Percentiles rank a stretch among this genome's conserved stretches.
Conservation (phyloP, 2,888 invertebrate species). For the Tetheella fluctuosa region DNA sequence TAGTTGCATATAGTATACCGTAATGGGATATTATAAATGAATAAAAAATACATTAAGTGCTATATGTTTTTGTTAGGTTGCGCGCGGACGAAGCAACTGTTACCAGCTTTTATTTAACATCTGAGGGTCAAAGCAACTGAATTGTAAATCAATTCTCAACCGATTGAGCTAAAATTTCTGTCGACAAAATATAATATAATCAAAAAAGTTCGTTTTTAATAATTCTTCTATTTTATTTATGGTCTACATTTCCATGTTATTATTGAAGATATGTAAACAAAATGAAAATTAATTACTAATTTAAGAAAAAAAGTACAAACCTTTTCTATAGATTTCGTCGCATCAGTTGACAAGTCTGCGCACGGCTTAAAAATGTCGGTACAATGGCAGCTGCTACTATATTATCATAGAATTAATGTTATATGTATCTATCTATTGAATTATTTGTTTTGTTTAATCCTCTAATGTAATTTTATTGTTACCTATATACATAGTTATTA, state of each 20-base stretch:
- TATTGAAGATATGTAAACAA: too few species aligned
- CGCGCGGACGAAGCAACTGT: not conserved
- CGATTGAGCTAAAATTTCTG: too few species aligned
- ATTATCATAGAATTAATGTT: not conserved
- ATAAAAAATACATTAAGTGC: not conserved
- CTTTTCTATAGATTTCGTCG: too few species aligned
- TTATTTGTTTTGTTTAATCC: not conserved
- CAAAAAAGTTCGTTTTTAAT: too few species aligned
- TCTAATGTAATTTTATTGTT: not conserved
- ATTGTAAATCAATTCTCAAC: too few species aligned
- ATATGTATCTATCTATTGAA: not conserved
- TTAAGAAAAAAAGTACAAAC: too few species aligned
- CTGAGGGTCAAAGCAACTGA: too few species aligned
- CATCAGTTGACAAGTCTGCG: not conserved
- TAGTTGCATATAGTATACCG: not conserved
- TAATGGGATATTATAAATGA: not conserved
- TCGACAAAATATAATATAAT: not conserved
- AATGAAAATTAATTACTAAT: too few species aligned
- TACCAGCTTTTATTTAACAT: too few species aligned
- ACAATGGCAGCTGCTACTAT: not conserved
- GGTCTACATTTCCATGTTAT: too few species aligned
- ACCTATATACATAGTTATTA: not conserved
- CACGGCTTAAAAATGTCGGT: not conserved
- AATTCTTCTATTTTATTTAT: too few species aligned
- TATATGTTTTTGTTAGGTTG: not conserved